These are phyloP conservation scores for Littorina saxatilis DNA, from an alignment of 1,140 invertebrate species.

Conservation along the genomic window DNA sequence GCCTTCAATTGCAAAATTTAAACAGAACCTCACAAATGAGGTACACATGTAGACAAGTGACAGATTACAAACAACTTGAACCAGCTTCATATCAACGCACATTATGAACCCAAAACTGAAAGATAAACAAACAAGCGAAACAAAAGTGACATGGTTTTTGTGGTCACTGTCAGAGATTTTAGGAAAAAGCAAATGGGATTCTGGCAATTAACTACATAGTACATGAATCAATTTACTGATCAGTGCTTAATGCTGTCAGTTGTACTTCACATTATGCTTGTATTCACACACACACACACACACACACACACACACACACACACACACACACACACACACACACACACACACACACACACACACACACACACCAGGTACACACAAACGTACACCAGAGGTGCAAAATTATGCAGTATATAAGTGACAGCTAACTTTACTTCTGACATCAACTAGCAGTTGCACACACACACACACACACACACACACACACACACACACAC, in stretches of 20 bases:
- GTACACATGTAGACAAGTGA: too few relatives aligned
- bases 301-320: not conserved
- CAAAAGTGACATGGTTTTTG: not conserved
- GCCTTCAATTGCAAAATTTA: too few relatives aligned
- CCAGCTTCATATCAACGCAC: not conserved
- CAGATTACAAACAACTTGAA: too few relatives aligned
- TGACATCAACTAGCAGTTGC: not conserved
- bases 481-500: slow-evolving; percentile 2
- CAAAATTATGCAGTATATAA: not conserved
- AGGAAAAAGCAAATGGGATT: not conserved
- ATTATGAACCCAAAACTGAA: not conserved
- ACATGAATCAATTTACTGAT: too few relatives aligned
- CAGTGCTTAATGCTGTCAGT: not conserved
- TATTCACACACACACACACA: too few relatives aligned
- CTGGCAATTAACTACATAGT: too few relatives aligned
- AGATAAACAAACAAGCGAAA: not conserved
- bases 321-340: not conserved
- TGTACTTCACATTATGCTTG: too few relatives aligned
- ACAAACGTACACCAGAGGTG: not conserved
- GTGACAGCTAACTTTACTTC: not conserved
- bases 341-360: slow-evolving; percentile 5
- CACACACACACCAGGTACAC: too few relatives aligned
- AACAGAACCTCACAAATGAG: too few relatives aligned
- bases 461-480: slow-evolving; percentile 2
- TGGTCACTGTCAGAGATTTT: not conserved